Conservation (phyloP, 2,113 vertebrate species). For the Lagopus muta region DNA sequence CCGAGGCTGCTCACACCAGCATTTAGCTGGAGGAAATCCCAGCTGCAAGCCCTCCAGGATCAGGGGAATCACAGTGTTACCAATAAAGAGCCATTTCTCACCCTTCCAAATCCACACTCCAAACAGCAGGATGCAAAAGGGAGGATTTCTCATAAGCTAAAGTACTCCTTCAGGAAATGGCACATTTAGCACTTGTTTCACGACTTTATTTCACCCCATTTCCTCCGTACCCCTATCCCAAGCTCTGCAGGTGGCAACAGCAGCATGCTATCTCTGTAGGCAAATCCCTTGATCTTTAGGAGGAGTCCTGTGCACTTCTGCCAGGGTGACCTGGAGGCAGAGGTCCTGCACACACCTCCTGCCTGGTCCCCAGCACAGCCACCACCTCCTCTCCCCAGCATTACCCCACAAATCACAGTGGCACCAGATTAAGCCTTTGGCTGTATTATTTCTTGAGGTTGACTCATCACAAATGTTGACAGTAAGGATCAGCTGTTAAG, state of each 20-base stretch:
- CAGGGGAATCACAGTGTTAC: slow-evolving; percentile 21
- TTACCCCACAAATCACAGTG: not conserved
- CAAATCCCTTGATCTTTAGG: not conserved
- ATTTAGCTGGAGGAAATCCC: slow-evolving; percentile 30
- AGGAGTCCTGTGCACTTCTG: not conserved
- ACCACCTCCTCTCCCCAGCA: rapidly evolving
- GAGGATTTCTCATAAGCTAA: not conserved
- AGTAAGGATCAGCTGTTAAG: slow-evolving; percentile 28
- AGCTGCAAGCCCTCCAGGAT: not conserved
- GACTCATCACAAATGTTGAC: slow-evolving; percentile 34
- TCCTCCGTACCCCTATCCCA: rapidly evolving
- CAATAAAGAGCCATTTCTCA: slow-evolving; percentile 23
- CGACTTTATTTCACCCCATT: not conserved
- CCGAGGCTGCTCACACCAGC: not conserved
- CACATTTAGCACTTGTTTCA: slow-evolving; percentile 21
- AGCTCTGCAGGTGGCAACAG: not conserved
- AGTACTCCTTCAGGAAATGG: slow-evolving; percentile 21
- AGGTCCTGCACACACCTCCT: not conserved
- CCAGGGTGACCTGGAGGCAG: not conserved
- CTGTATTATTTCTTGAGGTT: not conserved
- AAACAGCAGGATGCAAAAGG: slow-evolving; percentile 32
- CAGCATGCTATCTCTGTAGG: not conserved
- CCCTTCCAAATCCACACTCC: slow-evolving; percentile 41
- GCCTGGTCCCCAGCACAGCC: not conserved
- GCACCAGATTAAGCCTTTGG: slow-evolving; percentile 19